phyloP scores from a whole-genome alignment of 2,797 vertebrate species.

The Scomberomorus guttatus region DNA sequence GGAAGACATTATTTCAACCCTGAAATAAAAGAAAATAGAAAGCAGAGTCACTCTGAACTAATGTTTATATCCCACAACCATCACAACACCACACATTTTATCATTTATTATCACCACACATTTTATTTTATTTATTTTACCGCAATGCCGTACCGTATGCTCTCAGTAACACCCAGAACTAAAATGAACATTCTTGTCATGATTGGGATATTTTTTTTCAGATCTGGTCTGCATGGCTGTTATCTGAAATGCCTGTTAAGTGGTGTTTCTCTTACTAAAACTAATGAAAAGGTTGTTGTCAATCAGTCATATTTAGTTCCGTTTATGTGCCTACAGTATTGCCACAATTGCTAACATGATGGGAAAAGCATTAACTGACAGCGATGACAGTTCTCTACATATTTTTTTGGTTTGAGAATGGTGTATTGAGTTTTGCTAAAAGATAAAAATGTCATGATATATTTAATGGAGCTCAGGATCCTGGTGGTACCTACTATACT shows the following conservation, averaged over 20 bases:
- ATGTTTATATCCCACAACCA: background rate
- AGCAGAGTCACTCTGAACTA: background rate
- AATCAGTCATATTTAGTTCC: background rate
- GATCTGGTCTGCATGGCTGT: background rate
- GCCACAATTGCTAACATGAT: background rate
- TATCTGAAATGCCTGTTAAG: too few species aligned
- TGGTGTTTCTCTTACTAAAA: background rate
- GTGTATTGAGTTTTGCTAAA: background rate
- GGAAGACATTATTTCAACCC: background rate
- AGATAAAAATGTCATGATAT: background rate
- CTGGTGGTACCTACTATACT: background rate
- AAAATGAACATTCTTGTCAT: background rate
- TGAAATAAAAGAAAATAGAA: background rate
- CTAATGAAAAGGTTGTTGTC: too few species aligned
- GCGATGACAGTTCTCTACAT: background rate
- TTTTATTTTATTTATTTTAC: too few species aligned
- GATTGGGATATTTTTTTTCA: background rate
- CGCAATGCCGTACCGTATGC: too few species aligned
- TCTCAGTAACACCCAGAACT: conserved; percentile 4
- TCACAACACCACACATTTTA: too few species aligned
- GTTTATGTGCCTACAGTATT: background rate
- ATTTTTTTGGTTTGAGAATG: background rate
- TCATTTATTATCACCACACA: too few species aligned
- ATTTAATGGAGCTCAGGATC: background rate
- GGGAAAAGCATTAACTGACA: background rate